Evolutionary conservation across 1,140 invertebrate genomes (phyloP).

Genomic region (Sarcophaga peregrina): DNA sequence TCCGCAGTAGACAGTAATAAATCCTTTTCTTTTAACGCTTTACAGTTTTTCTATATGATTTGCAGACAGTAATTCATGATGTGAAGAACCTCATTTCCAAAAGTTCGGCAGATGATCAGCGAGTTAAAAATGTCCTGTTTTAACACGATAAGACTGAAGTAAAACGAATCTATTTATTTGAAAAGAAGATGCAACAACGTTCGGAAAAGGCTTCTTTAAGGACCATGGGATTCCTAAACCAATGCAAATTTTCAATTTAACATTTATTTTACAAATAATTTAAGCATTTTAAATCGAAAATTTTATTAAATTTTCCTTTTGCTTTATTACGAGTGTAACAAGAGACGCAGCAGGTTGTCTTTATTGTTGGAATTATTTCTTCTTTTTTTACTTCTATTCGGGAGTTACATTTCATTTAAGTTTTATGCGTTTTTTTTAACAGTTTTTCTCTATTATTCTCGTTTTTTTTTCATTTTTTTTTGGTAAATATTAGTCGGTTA

Average conservation of each 20-base stretch:
- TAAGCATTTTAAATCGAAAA: not conserved
- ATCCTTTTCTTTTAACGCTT: not conserved
- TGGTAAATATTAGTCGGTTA: conserved; percentile 22
- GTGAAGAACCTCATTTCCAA: too few relatives aligned
- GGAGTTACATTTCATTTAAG: conserved; percentile 35
- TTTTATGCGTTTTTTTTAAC: conserved; percentile 2
- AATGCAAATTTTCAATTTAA: too few relatives aligned
- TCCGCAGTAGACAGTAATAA: not conserved
- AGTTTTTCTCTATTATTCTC: conserved; percentile 3
- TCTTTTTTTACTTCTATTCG: not conserved
- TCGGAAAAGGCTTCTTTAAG: too few relatives aligned
- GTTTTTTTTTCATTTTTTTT: not conserved
- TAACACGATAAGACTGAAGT: too few relatives aligned
- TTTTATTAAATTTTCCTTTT: not conserved
- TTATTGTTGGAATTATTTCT: conserved; percentile 27
- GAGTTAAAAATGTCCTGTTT: too few relatives aligned
- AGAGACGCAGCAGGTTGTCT: conserved; percentile 33
- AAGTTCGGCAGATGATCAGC: too few relatives aligned
- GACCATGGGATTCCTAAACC: too few relatives aligned
- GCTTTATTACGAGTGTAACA: not conserved
- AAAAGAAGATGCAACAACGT: too few relatives aligned
- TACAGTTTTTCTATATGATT: too few relatives aligned
- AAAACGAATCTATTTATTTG: too few relatives aligned
- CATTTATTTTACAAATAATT: not conserved
- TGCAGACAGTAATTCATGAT: too few relatives aligned